Conservation (phyloP, 2,797 vertebrate genomes). For the Emydoidea blandingii region DNA sequence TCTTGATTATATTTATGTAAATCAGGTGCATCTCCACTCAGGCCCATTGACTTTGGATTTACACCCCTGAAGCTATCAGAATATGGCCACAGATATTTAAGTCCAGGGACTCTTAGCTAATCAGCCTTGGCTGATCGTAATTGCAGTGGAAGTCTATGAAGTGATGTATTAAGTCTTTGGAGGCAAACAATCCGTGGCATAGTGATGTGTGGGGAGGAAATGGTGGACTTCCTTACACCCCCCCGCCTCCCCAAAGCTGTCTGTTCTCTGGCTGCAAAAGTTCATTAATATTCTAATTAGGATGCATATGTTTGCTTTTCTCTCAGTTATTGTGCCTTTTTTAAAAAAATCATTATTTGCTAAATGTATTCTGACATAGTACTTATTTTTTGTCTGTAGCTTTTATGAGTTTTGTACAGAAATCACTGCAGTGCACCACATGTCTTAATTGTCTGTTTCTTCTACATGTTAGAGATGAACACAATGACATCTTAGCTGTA, state of each 20-base stretch:
- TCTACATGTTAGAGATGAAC: conserved; percentile 89
- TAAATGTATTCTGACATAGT: background rate
- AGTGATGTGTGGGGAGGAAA: background rate
- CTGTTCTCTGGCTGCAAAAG: background rate
- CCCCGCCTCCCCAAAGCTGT: background rate
- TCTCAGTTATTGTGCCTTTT: background rate
- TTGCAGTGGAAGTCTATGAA: background rate
- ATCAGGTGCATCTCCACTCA: background rate
- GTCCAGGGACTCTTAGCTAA: background rate
- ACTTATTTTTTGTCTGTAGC: background rate
- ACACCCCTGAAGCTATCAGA: background rate
- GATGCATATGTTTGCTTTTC: background rate
- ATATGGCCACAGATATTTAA: background rate
- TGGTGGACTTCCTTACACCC: background rate
- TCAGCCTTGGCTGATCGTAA: background rate
- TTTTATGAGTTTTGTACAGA: background rate
- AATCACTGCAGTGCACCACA: background rate
- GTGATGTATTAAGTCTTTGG: background rate
- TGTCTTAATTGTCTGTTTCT: conserved; percentile 61
- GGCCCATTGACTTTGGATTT: background rate
- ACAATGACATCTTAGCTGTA: conserved; percentile 96
- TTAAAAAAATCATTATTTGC: background rate
- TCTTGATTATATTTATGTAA: background rate
- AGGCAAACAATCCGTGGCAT: background rate
- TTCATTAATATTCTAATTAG: background rate